Evolutionary conservation across 2,113 vertebrate genomes (phyloP), one percentile per base, ranked within the genome.

Genomic region (Catagonus wagneri): DNA sequence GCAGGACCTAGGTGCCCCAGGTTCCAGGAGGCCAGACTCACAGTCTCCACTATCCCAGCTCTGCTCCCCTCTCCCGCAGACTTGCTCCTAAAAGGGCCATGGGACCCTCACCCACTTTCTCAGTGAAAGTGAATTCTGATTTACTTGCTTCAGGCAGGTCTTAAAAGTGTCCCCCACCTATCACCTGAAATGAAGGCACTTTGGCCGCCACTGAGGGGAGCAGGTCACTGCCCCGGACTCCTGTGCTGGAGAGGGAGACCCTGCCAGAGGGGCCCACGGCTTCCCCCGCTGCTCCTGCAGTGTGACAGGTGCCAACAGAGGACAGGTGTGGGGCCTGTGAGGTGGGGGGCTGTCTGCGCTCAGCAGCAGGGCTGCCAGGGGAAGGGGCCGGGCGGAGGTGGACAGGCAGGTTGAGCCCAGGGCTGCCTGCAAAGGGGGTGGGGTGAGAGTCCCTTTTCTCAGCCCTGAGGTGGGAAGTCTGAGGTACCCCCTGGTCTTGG

Each of bases 281-380:
- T 44, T 44, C 44, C 44, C 44, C 44, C 4, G 44, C 44, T 44
- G 44, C 44, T 44, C 44, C 44, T 44, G 44, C 5, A 44, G 44
- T 44, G 44, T 44, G 44, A 44, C 44, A 44, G 44, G 44, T 44
- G 44, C 44, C 44, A 44, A 44, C 44, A 44, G 39, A 17, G 56
- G 27, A 5, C 19, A 56, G 4, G 75, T 8, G 13, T 56, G 52
- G 6, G 19, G 39, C 0, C 2, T 3, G 14, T 1, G 23, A 9
- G 36, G 19, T 14, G 66, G 44, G 23, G 34, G 20, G 10, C 16
- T 12, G 27, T n/a, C 25, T 17, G 19, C 4, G 19, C 44, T 44
- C n/a, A 2, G 65, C 15, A 1, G 13, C 29, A 22, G 32, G n/a
- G 29, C 63, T 76, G 61, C 27, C 14, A 5, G 20, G 61, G 13